Base-by-base conservation (phyloP, 2,113 vertebrate genomes). In the Amazona guildingii region DNA sequence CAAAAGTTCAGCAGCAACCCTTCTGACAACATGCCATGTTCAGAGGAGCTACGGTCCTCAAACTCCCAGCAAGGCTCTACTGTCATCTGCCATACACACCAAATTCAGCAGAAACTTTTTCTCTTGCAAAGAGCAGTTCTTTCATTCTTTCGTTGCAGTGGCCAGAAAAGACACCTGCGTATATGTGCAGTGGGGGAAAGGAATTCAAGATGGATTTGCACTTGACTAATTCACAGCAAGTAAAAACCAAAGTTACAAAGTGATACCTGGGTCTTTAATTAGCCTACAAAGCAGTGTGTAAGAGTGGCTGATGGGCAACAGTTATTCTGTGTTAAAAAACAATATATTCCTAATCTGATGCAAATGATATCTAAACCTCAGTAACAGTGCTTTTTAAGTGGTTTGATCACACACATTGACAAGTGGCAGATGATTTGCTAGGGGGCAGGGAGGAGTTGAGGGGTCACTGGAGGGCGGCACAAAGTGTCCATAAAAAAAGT, bases 11-110 rank as follows among this genome's bases (percentile, higher is more conserved):
- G 44, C 76, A 82, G 55, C 67, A 44, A 59, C 48, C 11, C 13
- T 63, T 10, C 43, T 16, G 25, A 29, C 62, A 39, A 41, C 4
- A 27, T 5, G 13, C 6, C 0, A 0, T 8, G 33, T 59, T n/a
- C 69, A 23, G 49, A 52, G 41, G 8, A 46, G 79, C 16, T 57
- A 57, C 10, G 1, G 43, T 43, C 13, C 52, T 27, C 72, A 14
- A 27, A 28, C 5, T 18, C n/a, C 31, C 14, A 0, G 48, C 0
- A 0, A 79, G 11, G 63, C 21, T 83, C 23, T 49, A 41, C 46
- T 17, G 29, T 28, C 67, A 35, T 5, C 75, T 48, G 51, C 24
- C 79, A 33, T 51, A 28, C 29, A 4, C 29, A 25, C 7, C 48
- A 35, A 61, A 66, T 25, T 20, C 49, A 14, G 39, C 25, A 62